phyloP scores from a whole-genome alignment of 23 tunicate genomes.

The Diplosoma virens region DNA sequence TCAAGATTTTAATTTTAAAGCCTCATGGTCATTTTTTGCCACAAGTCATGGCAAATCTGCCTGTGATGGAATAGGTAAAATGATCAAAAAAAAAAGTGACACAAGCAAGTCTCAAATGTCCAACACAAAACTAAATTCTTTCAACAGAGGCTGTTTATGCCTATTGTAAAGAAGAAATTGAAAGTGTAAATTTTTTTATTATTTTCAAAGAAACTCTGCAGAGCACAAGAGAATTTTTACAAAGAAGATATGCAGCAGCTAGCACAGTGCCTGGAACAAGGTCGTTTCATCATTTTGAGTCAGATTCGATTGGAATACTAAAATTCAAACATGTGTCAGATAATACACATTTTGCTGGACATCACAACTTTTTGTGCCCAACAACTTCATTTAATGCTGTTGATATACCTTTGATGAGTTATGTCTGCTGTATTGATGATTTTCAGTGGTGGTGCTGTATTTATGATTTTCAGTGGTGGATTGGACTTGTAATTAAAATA shows the following conservation, averaged over 20 bases:
- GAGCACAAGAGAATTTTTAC: conserved; percentile 3
- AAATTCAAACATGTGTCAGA: conserved; percentile 17
- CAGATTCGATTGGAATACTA: conserved; percentile 11
- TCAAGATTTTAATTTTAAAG: conserved; percentile 9
- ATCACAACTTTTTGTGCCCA: conserved; percentile 2
- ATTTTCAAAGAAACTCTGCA: too few species aligned
- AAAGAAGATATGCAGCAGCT: conserved; percentile 5
- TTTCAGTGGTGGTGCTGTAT: too few species aligned
- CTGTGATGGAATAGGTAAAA: conserved; percentile 27
- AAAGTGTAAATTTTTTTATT: conserved; percentile 7
- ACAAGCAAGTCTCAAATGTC: conserved; percentile 16
- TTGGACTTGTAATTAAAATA: neutral
- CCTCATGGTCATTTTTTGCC: conserved; percentile 33
- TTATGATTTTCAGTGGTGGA: conserved; percentile 15
- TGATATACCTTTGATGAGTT: neutral
- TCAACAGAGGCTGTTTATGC: conserved; percentile 14
- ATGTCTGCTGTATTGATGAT: too few species aligned
- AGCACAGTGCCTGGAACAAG: conserved; percentile 12
- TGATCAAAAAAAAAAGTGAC: conserved; percentile 2
- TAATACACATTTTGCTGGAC: conserved; percentile 3
- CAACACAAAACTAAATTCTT: conserved; percentile 4
- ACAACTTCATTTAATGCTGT: neutral
- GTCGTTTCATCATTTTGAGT: conserved; percentile 24
- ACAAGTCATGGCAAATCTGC: conserved; percentile 59
- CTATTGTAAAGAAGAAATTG: conserved; percentile 7